Evolutionary conservation across 2,113 vertebrate genomes (phyloP), one percentile per base, ranked within the genome.

Genomic region (Myanophis thanlyinensis): DNA sequence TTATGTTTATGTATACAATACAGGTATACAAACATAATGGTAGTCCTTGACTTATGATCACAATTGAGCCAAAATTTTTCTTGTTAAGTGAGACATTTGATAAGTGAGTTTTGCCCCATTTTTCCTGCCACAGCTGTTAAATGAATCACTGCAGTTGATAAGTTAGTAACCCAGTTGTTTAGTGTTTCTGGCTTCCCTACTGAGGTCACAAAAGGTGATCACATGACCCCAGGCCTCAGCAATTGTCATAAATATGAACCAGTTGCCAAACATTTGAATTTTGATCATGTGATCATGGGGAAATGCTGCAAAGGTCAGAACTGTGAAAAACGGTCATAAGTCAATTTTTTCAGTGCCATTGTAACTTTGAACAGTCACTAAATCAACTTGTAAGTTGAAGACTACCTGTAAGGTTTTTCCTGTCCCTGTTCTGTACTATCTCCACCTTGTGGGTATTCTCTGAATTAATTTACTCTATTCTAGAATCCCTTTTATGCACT

Each of bases 391-490:
- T 30, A 62, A 62, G 10, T 62, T 2, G 18, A 62, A 10, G 56
- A 30, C 27, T 62, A 62, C 10, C 10, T 62, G 27, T 62, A 30
- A 10, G 30, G 30, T 30, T 59, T 30, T 85, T 7, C 30, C 48
- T 59, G 11, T 35, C 59, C 80, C 9, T 51, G 18, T 86, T 93
- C 15, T 1, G 89, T 46, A 93, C 46, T 49, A 88, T 86, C 40
- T 86, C 30, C n/a, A 84, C 8, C 51, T 51, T 87, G 73, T 4
- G 4, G 7, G 51, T 91, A 6, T 90, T 56, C n/a, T 56, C 23
- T 22, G 86, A 56, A 89, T 91, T 91, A 87, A 90, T 93, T 87
- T 40, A 88, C 27, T 56, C 12, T 27, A 30, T 67, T 92, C 92
- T 91, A 4, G 88, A 92, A 92, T 56, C 13, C 0, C 27, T 90